Evolutionary conservation across 2,113 vertebrate genomes (phyloP).

Genomic region (Rhabdomys dilectus): DNA sequence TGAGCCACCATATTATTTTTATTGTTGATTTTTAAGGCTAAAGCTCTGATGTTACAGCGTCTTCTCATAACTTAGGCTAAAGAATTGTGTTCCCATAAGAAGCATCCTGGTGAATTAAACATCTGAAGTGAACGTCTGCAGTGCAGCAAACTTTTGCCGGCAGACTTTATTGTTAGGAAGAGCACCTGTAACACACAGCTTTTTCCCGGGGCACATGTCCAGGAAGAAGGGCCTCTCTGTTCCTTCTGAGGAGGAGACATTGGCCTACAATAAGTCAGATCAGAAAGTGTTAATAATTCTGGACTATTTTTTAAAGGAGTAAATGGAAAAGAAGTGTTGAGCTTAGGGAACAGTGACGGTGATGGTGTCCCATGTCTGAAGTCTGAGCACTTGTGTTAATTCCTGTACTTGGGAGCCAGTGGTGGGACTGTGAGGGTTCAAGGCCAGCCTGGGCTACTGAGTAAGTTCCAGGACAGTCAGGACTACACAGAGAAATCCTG

Average conservation of each 20-base stretch:
- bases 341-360: neutral
- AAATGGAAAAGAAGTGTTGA: slow-evolving; percentile 37
- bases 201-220: neutral
- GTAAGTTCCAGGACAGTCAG: neutral
- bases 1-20: neutral
- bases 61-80: neutral
- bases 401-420: neutral
- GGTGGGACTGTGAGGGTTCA: neutral
- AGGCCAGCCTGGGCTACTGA: neutral
- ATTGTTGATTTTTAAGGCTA: neutral
- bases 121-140: neutral
- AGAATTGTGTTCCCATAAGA: neutral
- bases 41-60: neutral
- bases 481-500: neutral
- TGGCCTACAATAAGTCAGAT: neutral
- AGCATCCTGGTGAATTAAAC: neutral
- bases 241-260: neutral
- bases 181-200: neutral
- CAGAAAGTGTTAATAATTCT: neutral
- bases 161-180: neutral
- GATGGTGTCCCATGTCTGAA: neutral
- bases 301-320: slow-evolving; percentile 37
- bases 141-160: neutral
- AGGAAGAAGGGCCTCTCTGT: neutral
- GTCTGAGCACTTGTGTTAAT: neutral